A percentile compares a stretch with the other conserved stretches of the same genome.
Conservation (phyloP, 2,113 vertebrate genomes). For the Patagioenas fasciata region DNA sequence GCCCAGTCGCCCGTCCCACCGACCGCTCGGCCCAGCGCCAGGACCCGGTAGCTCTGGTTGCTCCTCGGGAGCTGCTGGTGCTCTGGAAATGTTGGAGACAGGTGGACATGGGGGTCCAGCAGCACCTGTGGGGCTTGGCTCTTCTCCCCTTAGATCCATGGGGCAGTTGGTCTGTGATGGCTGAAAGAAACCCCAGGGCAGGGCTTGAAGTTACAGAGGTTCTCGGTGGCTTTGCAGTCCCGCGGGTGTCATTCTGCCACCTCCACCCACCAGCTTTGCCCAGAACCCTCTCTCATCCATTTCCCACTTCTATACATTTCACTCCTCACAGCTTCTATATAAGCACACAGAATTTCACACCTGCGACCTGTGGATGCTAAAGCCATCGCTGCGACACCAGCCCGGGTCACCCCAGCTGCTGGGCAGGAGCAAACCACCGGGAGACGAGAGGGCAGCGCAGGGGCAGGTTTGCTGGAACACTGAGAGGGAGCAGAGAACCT, state of each 20-base stretch:
- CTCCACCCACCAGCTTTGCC: not conserved
- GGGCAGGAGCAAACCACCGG: not conserved
- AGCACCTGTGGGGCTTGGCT: not conserved
- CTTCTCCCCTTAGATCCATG: not conserved
- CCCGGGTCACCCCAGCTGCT: not conserved
- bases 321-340: not conserved
- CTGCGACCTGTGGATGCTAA: rapidly evolving
- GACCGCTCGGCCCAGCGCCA: rapidly evolving
- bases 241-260: rapidly evolving
- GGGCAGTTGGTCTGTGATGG: not conserved
- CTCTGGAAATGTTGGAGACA: not conserved
- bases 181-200: not conserved
- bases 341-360: not conserved
- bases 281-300: not conserved
- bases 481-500: rapidly evolving
- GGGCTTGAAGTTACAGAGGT: rapidly evolving
- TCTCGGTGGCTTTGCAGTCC: not conserved
- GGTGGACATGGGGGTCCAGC: not conserved
- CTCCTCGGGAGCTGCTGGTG: not conserved
- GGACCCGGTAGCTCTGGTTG: not conserved
- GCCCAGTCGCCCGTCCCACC: slow-evolving; percentile 12
- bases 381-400: not conserved
- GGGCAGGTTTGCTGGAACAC: not conserved
- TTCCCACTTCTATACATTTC: rapidly evolving
- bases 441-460: not conserved